A percentile compares a stretch with the other conserved stretches of the same genome.
Evolutionary conservation across 2,113 vertebrate genomes (phyloP).

Genomic region (Seriola aureovittata): DNA sequence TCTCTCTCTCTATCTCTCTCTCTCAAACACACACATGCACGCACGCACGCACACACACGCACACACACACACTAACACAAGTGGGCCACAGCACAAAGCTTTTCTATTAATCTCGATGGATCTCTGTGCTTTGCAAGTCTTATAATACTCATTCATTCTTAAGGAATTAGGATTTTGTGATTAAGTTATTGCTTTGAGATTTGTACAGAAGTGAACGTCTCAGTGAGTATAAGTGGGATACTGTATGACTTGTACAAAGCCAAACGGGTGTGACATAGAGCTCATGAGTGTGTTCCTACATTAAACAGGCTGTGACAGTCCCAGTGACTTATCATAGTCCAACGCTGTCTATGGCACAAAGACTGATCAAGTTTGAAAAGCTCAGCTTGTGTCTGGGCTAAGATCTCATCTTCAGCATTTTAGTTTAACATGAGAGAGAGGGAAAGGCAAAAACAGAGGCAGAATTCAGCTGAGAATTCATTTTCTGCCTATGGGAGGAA

Average conservation of each 20-base stretch:
- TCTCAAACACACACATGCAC: conserved; percentile 19
- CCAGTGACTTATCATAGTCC: conserved; percentile 1
- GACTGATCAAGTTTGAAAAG: conserved; percentile 33
- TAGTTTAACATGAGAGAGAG: conserved; percentile 12
- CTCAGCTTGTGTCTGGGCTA: conserved; percentile 15
- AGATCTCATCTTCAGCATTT: conserved; percentile 32
- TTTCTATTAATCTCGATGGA: conserved; percentile 62
- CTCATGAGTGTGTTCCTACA: conserved; percentile 3
- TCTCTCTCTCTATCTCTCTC: background rate
- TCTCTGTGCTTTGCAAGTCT: conserved; percentile 45
- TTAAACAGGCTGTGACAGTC: conserved; percentile 10
- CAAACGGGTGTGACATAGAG: background rate
- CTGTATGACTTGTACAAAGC: conserved; percentile 4
- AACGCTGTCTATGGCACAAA: conserved; percentile 5
- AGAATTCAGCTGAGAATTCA: conserved; percentile 59
- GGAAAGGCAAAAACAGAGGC: conserved; percentile 21
- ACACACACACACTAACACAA: conserved; percentile 42
- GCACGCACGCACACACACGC: conserved; percentile 18
- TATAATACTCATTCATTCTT: conserved; percentile 57
- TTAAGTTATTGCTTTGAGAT: conserved; percentile 35
- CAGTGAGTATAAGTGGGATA: background rate
- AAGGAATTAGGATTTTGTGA: conserved; percentile 64
- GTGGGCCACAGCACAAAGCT: conserved; percentile 59
- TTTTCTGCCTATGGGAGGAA: conserved; percentile 65
- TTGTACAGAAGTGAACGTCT: conserved; percentile 23